These are phyloP conservation scores for Hypsibius dujardini DNA, from an alignment of 1,140 invertebrate species.

Conservation along the genomic window DNA sequence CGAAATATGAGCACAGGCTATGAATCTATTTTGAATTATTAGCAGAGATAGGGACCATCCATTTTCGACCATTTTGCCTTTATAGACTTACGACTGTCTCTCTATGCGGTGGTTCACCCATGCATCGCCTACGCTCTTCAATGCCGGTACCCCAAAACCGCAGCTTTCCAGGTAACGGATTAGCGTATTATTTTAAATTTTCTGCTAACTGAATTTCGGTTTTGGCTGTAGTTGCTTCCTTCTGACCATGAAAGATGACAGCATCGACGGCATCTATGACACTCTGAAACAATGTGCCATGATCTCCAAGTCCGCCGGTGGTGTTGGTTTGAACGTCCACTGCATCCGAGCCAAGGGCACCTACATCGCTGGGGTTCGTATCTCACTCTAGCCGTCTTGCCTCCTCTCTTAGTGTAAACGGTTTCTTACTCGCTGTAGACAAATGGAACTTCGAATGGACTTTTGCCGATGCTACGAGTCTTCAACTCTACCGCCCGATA, in stretches of 20 bases:
- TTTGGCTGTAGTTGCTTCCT: slow-evolving; percentile 61
- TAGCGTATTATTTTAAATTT: slow-evolving; percentile 18
- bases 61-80: too few relatives aligned
- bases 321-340: slow-evolving; percentile 90
- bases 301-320: slow-evolving; percentile 91
- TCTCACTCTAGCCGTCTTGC: background rate
- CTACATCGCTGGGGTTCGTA: slow-evolving; percentile 55
- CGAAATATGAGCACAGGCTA: slow-evolving; percentile 7
- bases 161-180: slow-evolving; percentile 59
- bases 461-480: slow-evolving; percentile 91
- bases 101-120: slow-evolving; percentile 95
- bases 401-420: background rate
- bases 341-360: slow-evolving; percentile 80
- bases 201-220: slow-evolving; percentile 20
- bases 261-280: slow-evolving; percentile 94
- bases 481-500: slow-evolving; percentile 91
- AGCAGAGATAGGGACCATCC: too few relatives aligned
- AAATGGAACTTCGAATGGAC: slow-evolving; percentile 80
- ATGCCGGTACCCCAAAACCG: slow-evolving; percentile 71
- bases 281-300: slow-evolving; percentile 82
- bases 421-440: slow-evolving; percentile 38
- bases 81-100: slow-evolving; percentile 71
- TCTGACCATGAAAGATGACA: slow-evolving; percentile 82
- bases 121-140: slow-evolving; percentile 89
- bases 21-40: slow-evolving; percentile 16